Evolutionary conservation across 2,113 vertebrate species (phyloP).

Genomic region (Cricetomys ansorgei): DNA sequence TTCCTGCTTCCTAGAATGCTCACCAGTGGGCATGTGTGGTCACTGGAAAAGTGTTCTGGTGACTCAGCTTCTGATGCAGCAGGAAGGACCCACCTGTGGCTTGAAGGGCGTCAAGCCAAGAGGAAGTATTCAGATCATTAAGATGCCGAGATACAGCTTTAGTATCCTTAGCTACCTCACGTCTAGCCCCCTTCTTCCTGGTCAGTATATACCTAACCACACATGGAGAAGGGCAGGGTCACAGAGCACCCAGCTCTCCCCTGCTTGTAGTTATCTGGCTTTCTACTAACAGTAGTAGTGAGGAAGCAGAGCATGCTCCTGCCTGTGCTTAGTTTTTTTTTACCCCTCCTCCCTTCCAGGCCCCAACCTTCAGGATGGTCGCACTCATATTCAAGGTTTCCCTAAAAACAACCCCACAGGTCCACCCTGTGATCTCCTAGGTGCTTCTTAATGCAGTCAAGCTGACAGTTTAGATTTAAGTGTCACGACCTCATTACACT

Average conservation of each 20-base stretch:
- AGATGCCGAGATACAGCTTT: background rate
- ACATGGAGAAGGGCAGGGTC: background rate
- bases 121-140: background rate
- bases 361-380: background rate
- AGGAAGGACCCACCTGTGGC: background rate
- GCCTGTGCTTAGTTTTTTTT: background rate
- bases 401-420: background rate
- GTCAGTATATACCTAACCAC: background rate
- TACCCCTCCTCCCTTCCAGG: too few species aligned
- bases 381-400: background rate
- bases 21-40: background rate
- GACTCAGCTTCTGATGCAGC: background rate
- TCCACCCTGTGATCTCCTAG: background rate
- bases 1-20: background rate
- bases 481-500: background rate
- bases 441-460: background rate
- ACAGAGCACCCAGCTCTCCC: background rate
- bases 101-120: background rate
- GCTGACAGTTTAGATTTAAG: background rate
- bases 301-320: background rate
- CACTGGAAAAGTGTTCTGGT: background rate
- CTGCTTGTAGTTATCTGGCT: background rate
- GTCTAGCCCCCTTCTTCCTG: background rate
- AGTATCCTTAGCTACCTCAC: background rate
- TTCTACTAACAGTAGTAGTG: background rate